A percentile compares a stretch with the other conserved stretches of the same genome.
Evolutionary conservation across 2,888 invertebrate species (phyloP).

Genomic region (Tinea semifulvella): DNA sequence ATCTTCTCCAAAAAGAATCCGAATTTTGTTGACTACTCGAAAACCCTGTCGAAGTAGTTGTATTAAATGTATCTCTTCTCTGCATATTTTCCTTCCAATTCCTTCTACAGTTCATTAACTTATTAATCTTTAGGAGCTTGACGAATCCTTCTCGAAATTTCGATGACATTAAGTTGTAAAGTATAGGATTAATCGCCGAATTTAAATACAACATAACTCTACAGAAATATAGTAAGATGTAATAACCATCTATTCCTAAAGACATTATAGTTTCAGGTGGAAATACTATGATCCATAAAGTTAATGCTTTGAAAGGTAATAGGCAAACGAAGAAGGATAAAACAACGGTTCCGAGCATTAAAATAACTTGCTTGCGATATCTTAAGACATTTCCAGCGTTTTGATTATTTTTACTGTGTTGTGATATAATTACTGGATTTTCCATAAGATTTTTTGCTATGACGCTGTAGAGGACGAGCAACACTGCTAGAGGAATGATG

Average conservation of each 20-base stretch:
- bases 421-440: constrained; percentile 75
- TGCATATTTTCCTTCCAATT: constrained; percentile 63
- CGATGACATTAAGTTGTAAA: constrained; percentile 92
- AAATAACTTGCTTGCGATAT: constrained; percentile 82
- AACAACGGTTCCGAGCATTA: constrained; percentile 91
- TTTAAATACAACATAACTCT: constrained; percentile 90
- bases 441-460: constrained; percentile 88
- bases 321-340: constrained; percentile 91
- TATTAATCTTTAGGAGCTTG: constrained; percentile 66
- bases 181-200: constrained; percentile 90
- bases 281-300: constrained; percentile 85
- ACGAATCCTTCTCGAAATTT: constrained; percentile 88
- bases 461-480: constrained; percentile 83
- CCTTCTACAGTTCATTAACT: constrained; percentile 50
- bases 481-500: constrained; percentile 81
- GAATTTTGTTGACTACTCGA: constrained; percentile 67
- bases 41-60: constrained; percentile 70
- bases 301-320: constrained; percentile 87
- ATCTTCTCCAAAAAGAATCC: constrained; percentile 70
- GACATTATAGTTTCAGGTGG: constrained; percentile 73
- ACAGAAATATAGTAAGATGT: constrained; percentile 84
- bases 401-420: constrained; percentile 58
- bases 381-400: constrained; percentile 68
- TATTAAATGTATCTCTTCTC: constrained; percentile 72
- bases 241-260: constrained; percentile 83